Evolutionary conservation across 1,140 invertebrate genomes (phyloP).

Genomic region (Mizuhopecten yessoensis): DNA sequence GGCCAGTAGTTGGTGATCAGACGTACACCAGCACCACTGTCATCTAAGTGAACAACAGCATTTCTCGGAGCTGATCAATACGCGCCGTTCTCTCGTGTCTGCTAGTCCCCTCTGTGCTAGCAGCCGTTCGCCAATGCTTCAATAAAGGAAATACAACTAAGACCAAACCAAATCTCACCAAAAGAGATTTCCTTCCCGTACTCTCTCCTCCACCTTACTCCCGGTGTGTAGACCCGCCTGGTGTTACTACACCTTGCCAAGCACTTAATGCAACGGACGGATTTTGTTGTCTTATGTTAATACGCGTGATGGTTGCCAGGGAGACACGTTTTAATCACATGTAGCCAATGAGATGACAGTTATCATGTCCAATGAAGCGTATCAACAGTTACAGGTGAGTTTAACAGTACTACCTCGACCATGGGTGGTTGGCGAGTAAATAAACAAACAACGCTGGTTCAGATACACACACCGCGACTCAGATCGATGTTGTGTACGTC

Average conservation of each 20-base stretch:
- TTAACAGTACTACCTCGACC: not conserved
- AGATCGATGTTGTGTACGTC: not conserved
- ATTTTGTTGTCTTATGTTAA: not conserved
- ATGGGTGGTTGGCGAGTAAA: not conserved
- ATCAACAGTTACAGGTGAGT: not conserved
- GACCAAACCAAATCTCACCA: not conserved
- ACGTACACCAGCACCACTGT: not conserved
- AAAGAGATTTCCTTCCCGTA: not conserved
- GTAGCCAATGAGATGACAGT: not conserved
- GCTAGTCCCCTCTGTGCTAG: not conserved
- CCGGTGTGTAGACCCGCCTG: not conserved
- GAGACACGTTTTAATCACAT: conserved; percentile 20
- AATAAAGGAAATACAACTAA: not conserved
- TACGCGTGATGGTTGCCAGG: not conserved
- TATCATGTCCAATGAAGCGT: not conserved
- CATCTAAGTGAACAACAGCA: conserved; percentile 27
- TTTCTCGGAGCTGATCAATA: not conserved
- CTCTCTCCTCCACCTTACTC: not conserved
- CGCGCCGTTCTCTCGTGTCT: not conserved
- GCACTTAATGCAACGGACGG: not conserved
- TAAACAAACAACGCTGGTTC: not conserved
- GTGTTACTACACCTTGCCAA: conserved; percentile 27
- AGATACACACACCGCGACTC: not conserved
- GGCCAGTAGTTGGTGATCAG: not conserved
- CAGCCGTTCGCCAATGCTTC: not conserved